These are phyloP conservation scores for Drosophila planitibia DNA, from an alignment of 2,888 invertebrate species.

Conservation along the genomic window DNA sequence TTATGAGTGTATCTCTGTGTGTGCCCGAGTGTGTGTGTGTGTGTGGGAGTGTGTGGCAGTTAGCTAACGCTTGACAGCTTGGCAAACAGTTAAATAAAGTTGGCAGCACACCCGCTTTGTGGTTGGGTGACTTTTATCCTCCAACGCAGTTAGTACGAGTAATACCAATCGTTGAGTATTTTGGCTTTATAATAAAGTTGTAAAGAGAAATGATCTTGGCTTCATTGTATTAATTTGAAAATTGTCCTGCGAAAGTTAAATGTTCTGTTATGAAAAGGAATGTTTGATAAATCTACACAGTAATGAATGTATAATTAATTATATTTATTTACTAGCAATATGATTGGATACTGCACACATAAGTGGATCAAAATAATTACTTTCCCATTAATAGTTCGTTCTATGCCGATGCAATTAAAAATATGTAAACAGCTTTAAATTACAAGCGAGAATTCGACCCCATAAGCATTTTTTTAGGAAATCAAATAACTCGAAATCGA, in stretches of 20 bases:
- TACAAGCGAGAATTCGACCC: too few relatives aligned
- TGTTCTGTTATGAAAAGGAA: not conserved
- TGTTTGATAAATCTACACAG: not conserved
- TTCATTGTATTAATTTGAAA: not conserved
- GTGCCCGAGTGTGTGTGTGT: constrained; percentile 19
- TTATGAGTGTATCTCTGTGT: constrained; percentile 12
- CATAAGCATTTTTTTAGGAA: too few relatives aligned
- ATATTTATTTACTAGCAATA: too few relatives aligned
- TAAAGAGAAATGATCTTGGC: not conserved
- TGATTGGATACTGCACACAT: not conserved
- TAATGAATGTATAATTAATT: not conserved
- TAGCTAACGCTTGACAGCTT: constrained; percentile 77
- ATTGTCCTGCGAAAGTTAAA: too few relatives aligned
- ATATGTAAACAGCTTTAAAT: not conserved
- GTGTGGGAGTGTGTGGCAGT: constrained; percentile 43
- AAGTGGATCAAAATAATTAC: constrained; percentile 36
- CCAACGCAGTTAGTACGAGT: constrained; percentile 30
- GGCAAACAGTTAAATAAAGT: constrained; percentile 81
- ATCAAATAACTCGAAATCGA: too few relatives aligned
- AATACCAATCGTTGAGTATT: constrained; percentile 27
- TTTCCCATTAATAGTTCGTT: constrained; percentile 25
- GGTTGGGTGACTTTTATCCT: constrained; percentile 49
- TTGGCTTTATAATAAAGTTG: constrained; percentile 25
- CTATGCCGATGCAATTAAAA: constrained; percentile 18
- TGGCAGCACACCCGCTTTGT: constrained; percentile 66